Evolutionary conservation across 37 sponge, comb jelly and placozoan species (phyloP).

Genomic region (Hexactinellida sp.): DNA sequence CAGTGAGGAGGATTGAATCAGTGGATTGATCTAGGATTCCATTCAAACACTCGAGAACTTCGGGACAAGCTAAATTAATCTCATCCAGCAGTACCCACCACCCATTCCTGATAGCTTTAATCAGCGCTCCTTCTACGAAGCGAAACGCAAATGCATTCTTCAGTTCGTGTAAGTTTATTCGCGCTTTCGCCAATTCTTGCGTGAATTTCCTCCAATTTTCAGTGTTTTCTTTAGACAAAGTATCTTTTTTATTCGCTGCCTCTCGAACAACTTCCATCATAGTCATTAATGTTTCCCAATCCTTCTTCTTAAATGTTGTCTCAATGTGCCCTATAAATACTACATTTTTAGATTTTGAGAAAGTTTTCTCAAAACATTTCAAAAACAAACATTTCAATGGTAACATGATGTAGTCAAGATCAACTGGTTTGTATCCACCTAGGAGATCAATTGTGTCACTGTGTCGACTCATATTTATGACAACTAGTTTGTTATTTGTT

Average conservation of each 20-base stretch:
- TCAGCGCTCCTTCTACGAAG: slow-evolving; percentile 59
- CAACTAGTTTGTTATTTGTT: slow-evolving; percentile 69
- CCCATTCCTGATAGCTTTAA: slow-evolving; percentile 68
- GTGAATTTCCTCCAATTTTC: background rate
- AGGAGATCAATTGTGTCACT: slow-evolving; percentile 81
- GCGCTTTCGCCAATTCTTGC: background rate
- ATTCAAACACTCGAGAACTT: slow-evolving; percentile 82
- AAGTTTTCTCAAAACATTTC: slow-evolving; percentile 51
- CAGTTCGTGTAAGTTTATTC: background rate
- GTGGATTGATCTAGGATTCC: slow-evolving; percentile 51
- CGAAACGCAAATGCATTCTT: background rate
- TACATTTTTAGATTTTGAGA: slow-evolving; percentile 65
- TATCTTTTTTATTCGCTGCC: background rate
- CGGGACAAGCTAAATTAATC: slow-evolving; percentile 84
- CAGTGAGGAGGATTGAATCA: slow-evolving; percentile 55
- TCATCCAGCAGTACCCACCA: slow-evolving; percentile 94
- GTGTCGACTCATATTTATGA: slow-evolving; percentile 89
- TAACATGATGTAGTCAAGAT: slow-evolving; percentile 37
- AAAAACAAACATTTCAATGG: slow-evolving; percentile 61
- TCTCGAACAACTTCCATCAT: background rate
- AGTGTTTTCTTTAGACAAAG: background rate
- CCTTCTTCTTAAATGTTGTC: slow-evolving; percentile 20
- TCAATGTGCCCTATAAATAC: slow-evolving; percentile 60
- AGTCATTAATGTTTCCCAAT: background rate
- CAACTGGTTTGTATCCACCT: slow-evolving; percentile 92